Percentiles rank a stretch among this genome's conserved stretches.
Evolutionary conservation across 2,888 invertebrate genomes (phyloP).

Genomic region (Phengaris arion): DNA sequence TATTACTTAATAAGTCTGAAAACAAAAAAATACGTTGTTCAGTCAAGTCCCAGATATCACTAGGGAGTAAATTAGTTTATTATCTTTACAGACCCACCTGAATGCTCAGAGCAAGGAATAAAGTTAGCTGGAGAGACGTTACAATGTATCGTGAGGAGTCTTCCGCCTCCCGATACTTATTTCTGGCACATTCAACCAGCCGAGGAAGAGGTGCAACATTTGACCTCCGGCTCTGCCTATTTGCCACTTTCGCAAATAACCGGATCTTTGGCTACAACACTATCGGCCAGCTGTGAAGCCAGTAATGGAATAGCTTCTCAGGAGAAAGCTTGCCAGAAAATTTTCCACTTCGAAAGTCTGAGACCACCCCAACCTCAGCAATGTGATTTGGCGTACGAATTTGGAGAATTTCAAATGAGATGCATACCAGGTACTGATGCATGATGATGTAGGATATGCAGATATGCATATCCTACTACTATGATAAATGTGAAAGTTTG

Average conservation of each 20-base stretch:
- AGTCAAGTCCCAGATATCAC: too few species aligned
- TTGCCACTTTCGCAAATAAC: slow-evolving; percentile 64
- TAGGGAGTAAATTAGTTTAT: too few species aligned
- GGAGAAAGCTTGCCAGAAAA: slow-evolving; percentile 59
- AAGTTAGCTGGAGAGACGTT: slow-evolving; percentile 62
- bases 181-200: slow-evolving; percentile 68
- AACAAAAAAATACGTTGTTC: too few species aligned
- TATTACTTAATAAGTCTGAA: not conserved
- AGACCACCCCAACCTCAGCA: slow-evolving; percentile 66
- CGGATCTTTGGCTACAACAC: slow-evolving; percentile 56
- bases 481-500: too few species aligned
- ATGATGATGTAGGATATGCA: too few species aligned
- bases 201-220: slow-evolving; percentile 61
- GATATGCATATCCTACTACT: too few species aligned
- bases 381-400: slow-evolving; percentile 68
- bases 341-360: slow-evolving; percentile 60
- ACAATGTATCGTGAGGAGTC: slow-evolving; percentile 60
- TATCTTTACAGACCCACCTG: slow-evolving; percentile 64
- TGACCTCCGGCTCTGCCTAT: slow-evolving; percentile 65
- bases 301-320: slow-evolving; percentile 67
- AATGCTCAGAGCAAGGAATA: slow-evolving; percentile 61
- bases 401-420: slow-evolving; percentile 69
- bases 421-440: slow-evolving; percentile 64
- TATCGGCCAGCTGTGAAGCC: slow-evolving; percentile 65
- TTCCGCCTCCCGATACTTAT: slow-evolving; percentile 64